These are phyloP conservation scores for Phoenoteleia sp. DNA, from an alignment of 2,888 invertebrate species.

Conservation along the genomic window DNA sequence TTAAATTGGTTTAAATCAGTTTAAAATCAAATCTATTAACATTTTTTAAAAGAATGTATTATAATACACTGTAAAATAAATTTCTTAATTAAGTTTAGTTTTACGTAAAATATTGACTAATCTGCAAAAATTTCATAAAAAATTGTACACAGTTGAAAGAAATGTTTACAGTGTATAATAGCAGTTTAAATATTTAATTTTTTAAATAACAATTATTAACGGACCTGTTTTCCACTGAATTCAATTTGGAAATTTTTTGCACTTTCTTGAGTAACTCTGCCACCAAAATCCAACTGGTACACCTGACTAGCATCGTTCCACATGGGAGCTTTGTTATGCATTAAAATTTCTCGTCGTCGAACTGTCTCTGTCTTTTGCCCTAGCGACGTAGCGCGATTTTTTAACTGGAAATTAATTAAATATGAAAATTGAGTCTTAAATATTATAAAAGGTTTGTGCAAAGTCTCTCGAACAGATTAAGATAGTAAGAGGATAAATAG, in stretches of 20 bases:
- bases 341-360: conserved; percentile 92
- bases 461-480: conserved; percentile 10
- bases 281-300: conserved; percentile 99
- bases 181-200: no score
- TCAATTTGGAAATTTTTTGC: conserved; percentile 99
- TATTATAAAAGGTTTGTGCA: not conserved
- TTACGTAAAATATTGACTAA: no score
- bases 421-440: not conserved
- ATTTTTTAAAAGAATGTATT: no score
- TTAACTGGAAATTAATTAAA: conserved; percentile 88
- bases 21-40: no score
- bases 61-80: no score
- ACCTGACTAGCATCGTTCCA: conserved; percentile 99
- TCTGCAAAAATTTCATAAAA: no score
- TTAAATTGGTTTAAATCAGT: no score
- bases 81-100: no score
- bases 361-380: conserved; percentile 81
- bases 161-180: no score
- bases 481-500: not conserved
- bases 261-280: conserved; percentile 99
- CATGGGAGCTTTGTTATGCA: conserved; percentile 99
- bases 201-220: not conserved
- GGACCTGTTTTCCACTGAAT: conserved; percentile 97
- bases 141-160: no score
- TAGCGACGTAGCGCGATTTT: conserved; percentile 86